Base-by-base conservation (phyloP, 2,888 invertebrate species). In the Tetragonula carbonaria region DNA sequence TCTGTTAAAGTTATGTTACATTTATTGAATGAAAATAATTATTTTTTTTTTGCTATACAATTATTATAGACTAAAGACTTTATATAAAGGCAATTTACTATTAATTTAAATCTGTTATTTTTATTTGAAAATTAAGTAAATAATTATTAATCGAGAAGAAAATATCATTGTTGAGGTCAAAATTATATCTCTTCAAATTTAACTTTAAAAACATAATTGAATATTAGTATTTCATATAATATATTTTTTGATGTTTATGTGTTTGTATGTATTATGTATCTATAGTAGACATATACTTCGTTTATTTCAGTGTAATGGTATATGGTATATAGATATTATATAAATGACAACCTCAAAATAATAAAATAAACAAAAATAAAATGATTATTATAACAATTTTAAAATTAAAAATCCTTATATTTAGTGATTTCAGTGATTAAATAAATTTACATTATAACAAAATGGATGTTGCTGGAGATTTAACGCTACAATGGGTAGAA, bases 401-500 rank as follows among this genome's bases (percentile, higher is more conserved):
- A 38, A 33, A 18, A 13, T 81, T 14, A 50, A 59, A 66, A 78
- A 21, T 87, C n/a, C 38, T 76, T 68, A 21, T 77, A 65, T 91
- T 86, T 79, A 93, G 93, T 93, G 92, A 88, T 92, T 88, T 85
- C 92, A 91, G 92, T 91, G 76, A 92, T 92, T 79, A 93, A 93
- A 82, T 93, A 94, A 86, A 79, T 76, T 50, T 59, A 63, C 72
- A 79, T 68, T 74, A 51, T 2, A 74, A 51, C 62, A 90, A 87
- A 75, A 94, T 94, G 94, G 94, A 94, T 82, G 94, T 93, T 23
- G 77, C 91, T 53, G 93, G 92, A 50, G 94, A 94, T 87, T 86
- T 94, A 75, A 91, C 94, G 51, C 85, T 94, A 45, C 94, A 94
- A 86, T 94, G 94, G 94, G 94, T 93, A 53, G 94, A 94, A 80